phyloP scores from a whole-genome alignment of 1,140 invertebrate species.

The Platyscapa corneri region DNA sequence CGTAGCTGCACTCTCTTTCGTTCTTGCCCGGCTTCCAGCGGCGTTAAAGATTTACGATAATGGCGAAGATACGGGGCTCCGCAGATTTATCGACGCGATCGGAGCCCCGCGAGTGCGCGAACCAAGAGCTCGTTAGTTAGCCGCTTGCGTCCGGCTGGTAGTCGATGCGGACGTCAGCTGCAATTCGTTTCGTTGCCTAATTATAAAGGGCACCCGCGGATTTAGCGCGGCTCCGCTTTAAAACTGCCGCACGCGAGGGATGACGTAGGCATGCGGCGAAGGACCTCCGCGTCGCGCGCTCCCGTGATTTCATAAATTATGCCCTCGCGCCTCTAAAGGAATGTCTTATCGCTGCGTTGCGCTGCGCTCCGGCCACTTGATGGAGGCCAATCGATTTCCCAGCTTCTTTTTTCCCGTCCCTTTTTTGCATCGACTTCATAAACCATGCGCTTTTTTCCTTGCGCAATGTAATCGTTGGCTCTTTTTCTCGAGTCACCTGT shows the following conservation, averaged over 20 bases:
- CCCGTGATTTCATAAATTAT: constrained; percentile 37
- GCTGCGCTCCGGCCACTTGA: background rate
- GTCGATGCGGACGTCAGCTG: constrained; percentile 69
- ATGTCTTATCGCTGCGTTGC: background rate
- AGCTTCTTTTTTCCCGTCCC: background rate
- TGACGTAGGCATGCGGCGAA: background rate
- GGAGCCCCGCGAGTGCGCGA: constrained; percentile 57
- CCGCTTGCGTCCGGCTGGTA: constrained; percentile 62
- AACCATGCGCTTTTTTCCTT: too few species aligned
- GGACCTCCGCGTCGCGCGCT: constrained; percentile 18
- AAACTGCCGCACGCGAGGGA: background rate
- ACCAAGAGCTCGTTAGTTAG: constrained; percentile 66
- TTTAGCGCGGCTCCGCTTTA: constrained; percentile 18
- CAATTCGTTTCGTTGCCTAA: constrained; percentile 72
- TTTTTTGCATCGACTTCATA: background rate
- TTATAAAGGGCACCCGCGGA: constrained; percentile 67
- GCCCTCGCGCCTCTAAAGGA: background rate
- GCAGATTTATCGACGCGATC: constrained; percentile 59
- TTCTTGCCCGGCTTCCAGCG: constrained; percentile 55
- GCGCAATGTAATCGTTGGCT: too few species aligned
- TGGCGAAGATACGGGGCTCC: constrained; percentile 59
- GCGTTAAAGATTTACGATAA: constrained; percentile 64
- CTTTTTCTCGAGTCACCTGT: background rate
- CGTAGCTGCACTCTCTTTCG: background rate
- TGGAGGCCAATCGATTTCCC: background rate